Evolutionary conservation across 2,113 vertebrate species (phyloP), one percentile per base, ranked within the genome.

Genomic region (Galbula dea): DNA sequence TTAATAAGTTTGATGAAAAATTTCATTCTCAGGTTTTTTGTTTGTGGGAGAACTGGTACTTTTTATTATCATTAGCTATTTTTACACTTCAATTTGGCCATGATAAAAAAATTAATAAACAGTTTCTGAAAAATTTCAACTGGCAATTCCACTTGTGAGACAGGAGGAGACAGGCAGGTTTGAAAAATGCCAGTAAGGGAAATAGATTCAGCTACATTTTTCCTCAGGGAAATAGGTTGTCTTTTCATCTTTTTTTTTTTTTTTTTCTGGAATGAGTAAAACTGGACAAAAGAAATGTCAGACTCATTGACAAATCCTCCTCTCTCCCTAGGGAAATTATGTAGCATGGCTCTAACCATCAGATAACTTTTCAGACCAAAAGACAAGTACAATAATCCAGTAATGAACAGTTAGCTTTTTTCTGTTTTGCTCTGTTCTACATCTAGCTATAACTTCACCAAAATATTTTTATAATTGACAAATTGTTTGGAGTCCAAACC

Each of bases 141-240:
- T 71, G 69, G 20, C 54, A 90, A 81, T 89, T 94, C 48, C 34
- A 69, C 26, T 8, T 67, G 63, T 57, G 61, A 84, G 77, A 77
- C 68, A 92, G 83, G 21, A 71, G 63, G 34, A 81, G 65, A 83
- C 57, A 51, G 73, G 26, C 43, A 59, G 61, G 17, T 81, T 68
- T 92, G 65, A 88, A 92, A 94, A 92, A 67, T 84, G 45, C 30
- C 66, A 84, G 69, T 43, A 29, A 75, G 62, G 22, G 62, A 91
- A 95, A 86, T 86, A 78, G 78, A 87, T 75, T 68, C 71, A 68
- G 52, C 69, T 88, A 27, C 74, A 65, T 81, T 43, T 73, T 89
- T 84, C 91, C 73, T 95, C 43, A 45, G 84, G 89, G 93, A 95
- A 92, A 91, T 83, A 90, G 59, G 24, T 36, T 69, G 15, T 82